Conservation (phyloP, 1,140 invertebrate genomes). For the Apis cerana region DNA sequence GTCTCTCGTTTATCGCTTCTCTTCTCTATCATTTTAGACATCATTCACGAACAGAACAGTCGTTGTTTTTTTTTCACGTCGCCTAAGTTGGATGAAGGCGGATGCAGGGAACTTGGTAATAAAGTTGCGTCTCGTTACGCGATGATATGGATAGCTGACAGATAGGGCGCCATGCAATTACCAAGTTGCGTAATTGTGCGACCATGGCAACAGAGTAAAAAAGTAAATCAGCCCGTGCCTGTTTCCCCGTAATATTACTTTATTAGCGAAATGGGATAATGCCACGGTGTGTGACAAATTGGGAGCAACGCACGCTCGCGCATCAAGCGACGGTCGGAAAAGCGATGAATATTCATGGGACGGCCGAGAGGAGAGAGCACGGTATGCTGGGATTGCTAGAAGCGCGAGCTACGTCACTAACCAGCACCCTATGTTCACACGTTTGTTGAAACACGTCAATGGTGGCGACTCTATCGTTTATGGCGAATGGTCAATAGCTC, state of each 20-base stretch:
- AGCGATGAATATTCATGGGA: constrained; percentile 78
- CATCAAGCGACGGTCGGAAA: constrained; percentile 70
- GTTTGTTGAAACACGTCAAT: constrained; percentile 17
- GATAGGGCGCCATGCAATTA: constrained; percentile 73
- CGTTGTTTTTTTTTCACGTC: constrained; percentile 26
- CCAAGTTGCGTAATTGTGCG: constrained; percentile 75
- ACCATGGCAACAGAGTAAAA: constrained; percentile 59
- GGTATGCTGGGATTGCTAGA: constrained; percentile 63
- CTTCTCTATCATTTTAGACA: not conserved
- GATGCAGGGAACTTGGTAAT: constrained; percentile 61
- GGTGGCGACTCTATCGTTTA: not conserved
- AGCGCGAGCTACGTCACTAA: constrained; percentile 9
- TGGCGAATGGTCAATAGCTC: not conserved
- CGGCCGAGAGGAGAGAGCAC: not conserved
- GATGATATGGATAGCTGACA: constrained; percentile 53
- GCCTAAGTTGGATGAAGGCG: constrained; percentile 49
- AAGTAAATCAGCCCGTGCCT: constrained; percentile 57
- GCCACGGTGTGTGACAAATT: constrained; percentile 81
- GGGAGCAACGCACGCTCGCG: constrained; percentile 78
- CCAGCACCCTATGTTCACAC: constrained; percentile 64
- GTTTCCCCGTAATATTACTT: constrained; percentile 73
- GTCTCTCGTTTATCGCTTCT: not conserved
- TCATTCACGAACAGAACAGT: not conserved
- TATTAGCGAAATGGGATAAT: constrained; percentile 81
- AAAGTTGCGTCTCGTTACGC: constrained; percentile 68